Evolutionary conservation across 2,113 vertebrate species (phyloP).

Genomic region (Henicopernis longicauda): DNA sequence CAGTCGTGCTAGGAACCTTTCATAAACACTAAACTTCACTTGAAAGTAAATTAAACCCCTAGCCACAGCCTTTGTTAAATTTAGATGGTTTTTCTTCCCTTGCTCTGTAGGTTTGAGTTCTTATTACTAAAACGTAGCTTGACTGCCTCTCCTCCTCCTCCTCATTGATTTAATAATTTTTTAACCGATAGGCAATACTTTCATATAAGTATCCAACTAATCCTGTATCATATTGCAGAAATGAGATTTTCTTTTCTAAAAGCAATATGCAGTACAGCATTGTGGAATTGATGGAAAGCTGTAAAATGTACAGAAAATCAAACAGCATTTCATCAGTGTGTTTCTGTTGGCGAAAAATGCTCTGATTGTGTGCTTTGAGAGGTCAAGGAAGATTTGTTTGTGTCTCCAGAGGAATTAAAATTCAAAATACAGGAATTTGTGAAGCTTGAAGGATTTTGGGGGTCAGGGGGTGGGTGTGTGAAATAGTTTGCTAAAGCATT

Average conservation of each 20-base stretch:
- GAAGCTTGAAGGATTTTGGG: not conserved
- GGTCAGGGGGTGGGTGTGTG: not conserved
- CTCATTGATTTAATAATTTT: not conserved
- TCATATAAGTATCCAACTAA: not conserved
- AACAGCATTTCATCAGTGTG: not conserved
- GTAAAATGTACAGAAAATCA: not conserved
- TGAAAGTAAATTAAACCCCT: not conserved
- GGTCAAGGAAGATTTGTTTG: not conserved
- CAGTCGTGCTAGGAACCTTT: not conserved
- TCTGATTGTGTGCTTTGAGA: not conserved
- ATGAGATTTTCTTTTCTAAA: not conserved
- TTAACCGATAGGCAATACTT: not conserved
- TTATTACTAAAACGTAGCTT: not conserved
- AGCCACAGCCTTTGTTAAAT: not conserved
- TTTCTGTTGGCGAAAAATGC: not conserved
- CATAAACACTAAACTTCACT: not conserved
- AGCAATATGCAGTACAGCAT: not conserved
- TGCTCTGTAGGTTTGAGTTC: not conserved
- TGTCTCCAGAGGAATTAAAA: not conserved
- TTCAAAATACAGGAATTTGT: not conserved
- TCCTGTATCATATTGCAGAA: not conserved
- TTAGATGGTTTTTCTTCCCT: not conserved
- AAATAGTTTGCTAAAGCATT: not conserved
- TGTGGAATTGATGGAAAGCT: not conserved
- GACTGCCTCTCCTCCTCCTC: not conserved